Conservation (phyloP, 2,888 invertebrate species). For the Pseudanteris insignis region DNA sequence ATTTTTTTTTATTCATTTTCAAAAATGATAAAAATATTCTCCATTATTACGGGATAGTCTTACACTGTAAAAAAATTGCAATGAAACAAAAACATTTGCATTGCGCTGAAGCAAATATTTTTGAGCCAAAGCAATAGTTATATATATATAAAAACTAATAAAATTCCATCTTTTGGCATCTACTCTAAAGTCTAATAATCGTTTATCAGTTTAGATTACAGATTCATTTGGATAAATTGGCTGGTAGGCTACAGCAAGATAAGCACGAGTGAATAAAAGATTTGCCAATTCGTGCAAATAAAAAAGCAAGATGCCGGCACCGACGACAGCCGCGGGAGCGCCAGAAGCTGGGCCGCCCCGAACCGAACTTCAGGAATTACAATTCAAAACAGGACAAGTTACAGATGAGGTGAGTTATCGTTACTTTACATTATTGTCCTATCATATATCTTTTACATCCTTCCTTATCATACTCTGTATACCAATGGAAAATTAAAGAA, state of each 20-base stretch:
- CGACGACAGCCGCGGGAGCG: slow-evolving; percentile 67
- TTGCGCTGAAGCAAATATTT: too few relatives aligned
- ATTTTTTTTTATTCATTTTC: too few relatives aligned
- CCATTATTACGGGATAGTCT: too few relatives aligned
- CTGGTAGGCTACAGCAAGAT: slow-evolving; percentile 15
- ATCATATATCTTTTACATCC: background rate
- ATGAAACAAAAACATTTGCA: too few relatives aligned
- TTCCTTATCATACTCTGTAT: too few relatives aligned
- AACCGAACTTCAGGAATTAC: slow-evolving; percentile 89
- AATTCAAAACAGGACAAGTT: slow-evolving; percentile 83
- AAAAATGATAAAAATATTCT: too few relatives aligned
- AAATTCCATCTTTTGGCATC: too few relatives aligned
- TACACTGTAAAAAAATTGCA: too few relatives aligned
- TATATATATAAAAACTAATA: too few relatives aligned
- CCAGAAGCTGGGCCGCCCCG: slow-evolving; percentile 76
- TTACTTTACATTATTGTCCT: slow-evolving; percentile 8
- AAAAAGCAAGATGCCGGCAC: slow-evolving; percentile 62
- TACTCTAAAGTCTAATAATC: slow-evolving; percentile 6
- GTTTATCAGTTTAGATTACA: slow-evolving; percentile 12
- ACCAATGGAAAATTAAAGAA: too few relatives aligned
- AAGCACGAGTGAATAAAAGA: slow-evolving; percentile 10
- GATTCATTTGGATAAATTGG: slow-evolving; percentile 24
- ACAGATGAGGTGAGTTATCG: slow-evolving; percentile 83
- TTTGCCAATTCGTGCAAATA: slow-evolving; percentile 25
- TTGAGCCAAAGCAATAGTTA: too few relatives aligned